Base-by-base conservation (phyloP, 30 jellyfish, hydroid and myxozoan genomes). In the Catostylus mosaicus region DNA sequence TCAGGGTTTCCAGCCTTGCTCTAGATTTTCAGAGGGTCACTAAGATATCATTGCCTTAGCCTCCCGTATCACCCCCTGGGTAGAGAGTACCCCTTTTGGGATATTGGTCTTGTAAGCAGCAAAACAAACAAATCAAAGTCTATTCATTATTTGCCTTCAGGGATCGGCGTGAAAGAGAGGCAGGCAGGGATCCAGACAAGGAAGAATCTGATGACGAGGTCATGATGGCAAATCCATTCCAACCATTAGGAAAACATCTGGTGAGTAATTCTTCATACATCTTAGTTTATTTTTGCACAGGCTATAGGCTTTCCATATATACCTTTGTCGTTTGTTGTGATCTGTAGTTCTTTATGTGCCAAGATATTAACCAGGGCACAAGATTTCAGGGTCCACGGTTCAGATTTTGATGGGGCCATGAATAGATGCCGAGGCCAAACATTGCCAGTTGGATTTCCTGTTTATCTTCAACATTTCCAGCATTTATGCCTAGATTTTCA, bases 141-240 rank as follows among this genome's bases (percentile, higher is more conserved):
- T 11, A 10, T 16, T 27, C 10, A 61, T 61, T 47, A 12, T 47
- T 20, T 10, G n/a, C n/a, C n/a, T 72, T 32, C 75, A 93, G 98
- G 74, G 98, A 93, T 31, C 79, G 88, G 57, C 90, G 56, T 1
- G 98, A 95, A 82, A 45, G 90, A 57, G 98, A 87, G 71, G 98
- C 97, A 38, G 98, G 97, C 11, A 68, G 78, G 14, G 89, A 93
- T 20, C 87, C 89, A 1, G 97, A 86, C 62, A 86, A 85, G 51
- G 98, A 86, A 70, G 97, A 93, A 18, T 76, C 92, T 10, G 96
- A 88, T 52, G 96, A 93, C 48, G 98, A 93, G 30, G 96, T 77
- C n/a, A 80, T 80, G 84, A 78, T 78, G 75, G 88, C 93, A 26
- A 77, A 91, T 37, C 98, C 98, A 38, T 93, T 87, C 52, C 89